These are phyloP conservation scores for Cheilosia vulpina DNA, from an alignment of 2,888 invertebrate species.

Conservation along the genomic window DNA sequence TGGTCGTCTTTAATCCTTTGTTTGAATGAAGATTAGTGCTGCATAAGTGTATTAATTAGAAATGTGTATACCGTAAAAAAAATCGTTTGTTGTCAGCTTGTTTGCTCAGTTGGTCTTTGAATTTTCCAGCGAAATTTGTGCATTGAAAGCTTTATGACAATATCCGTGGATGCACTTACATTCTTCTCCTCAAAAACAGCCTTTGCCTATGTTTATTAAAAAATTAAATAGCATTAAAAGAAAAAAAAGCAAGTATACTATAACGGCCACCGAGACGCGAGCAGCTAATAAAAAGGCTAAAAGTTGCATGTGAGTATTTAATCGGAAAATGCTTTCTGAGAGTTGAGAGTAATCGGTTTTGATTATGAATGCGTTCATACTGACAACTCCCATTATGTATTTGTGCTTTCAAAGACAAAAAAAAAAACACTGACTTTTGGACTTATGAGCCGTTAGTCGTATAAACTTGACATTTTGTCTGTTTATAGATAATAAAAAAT, in stretches of 20 bases:
- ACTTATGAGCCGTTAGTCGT: too few species aligned
- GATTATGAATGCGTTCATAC: too few species aligned
- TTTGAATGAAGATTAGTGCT: slow-evolving; percentile 19
- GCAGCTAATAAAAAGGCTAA: too few species aligned
- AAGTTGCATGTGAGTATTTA: too few species aligned
- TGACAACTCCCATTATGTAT: too few species aligned
- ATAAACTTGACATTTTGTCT: too few species aligned
- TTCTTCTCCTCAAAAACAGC: neutral
- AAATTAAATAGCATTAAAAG: slow-evolving; percentile 1
- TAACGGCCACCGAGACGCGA: neutral
- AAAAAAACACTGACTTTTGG: too few species aligned
- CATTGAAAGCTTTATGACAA: neutral
- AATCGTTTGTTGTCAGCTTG: neutral
- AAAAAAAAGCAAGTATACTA: neutral
- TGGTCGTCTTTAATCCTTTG: slow-evolving; percentile 16
- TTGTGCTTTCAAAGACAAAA: too few species aligned
- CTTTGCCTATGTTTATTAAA: neutral
- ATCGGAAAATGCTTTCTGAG: too few species aligned
- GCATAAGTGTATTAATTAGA: slow-evolving; percentile 27
- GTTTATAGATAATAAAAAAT: too few species aligned
- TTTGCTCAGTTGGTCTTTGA: slow-evolving; percentile 7
- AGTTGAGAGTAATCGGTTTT: too few species aligned
- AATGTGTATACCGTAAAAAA: slow-evolving; percentile 12
- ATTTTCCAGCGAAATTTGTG: slow-evolving; percentile 3
- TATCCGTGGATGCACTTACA: neutral